Evolutionary conservation across 2,888 invertebrate genomes (phyloP).

Genomic region (Erebia palarica): DNA sequence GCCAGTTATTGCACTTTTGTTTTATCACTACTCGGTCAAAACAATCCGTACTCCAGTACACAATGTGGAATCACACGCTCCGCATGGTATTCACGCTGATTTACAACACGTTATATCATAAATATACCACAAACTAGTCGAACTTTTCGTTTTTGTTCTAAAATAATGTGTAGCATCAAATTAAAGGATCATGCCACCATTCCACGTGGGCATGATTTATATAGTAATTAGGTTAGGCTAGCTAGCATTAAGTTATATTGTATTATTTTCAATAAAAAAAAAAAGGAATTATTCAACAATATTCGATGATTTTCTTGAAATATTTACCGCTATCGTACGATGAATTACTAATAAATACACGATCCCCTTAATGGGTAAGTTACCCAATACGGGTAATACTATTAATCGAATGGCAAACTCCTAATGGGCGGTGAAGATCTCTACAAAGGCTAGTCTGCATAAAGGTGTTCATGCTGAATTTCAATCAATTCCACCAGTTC

Average conservation of each 20-base stretch:
- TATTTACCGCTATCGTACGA: neutral
- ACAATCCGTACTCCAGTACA: constrained; percentile 25
- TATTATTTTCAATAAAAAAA: no score
- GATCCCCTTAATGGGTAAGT: neutral
- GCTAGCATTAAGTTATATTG: no score
- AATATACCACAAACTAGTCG: constrained; percentile 30
- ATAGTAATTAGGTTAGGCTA: no score
- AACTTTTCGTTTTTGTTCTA: constrained; percentile 34
- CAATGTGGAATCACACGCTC: constrained; percentile 36
- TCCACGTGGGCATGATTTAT: no score
- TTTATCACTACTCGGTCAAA: constrained; percentile 36
- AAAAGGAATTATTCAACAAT: neutral
- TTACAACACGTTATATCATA: constrained; percentile 16
- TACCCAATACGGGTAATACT: no score
- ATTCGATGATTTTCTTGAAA: neutral
- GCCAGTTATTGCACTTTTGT: constrained; percentile 35
- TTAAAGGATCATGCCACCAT: no score
- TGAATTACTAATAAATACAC: neutral
- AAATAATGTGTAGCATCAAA: neutral
- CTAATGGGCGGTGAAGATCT: neutral
- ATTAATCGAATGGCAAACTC: neutral
- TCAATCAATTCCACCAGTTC: constrained; percentile 11
- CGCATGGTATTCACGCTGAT: constrained; percentile 34
- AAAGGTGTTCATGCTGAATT: constrained; percentile 3
- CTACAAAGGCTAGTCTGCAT: neutral